phyloP scores from a whole-genome alignment of 2,797 vertebrate genomes.

The Pangasius mekongensis region DNA sequence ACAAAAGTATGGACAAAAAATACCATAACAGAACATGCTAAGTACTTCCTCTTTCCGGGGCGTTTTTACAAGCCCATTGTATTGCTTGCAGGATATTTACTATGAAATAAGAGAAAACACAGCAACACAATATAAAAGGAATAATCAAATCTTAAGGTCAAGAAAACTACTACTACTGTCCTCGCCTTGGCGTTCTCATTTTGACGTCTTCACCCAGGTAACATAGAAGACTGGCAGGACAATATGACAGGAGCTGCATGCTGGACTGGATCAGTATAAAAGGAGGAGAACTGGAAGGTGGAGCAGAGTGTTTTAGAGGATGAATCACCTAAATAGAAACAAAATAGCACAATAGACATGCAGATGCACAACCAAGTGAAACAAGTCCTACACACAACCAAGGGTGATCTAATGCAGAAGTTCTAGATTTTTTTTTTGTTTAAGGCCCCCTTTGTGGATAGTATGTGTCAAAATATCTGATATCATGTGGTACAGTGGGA shows the following conservation, averaged over 20 bases:
- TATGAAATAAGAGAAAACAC: background rate
- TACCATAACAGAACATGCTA: background rate
- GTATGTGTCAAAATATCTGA: background rate
- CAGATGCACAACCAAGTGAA: background rate
- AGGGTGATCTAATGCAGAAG: background rate
- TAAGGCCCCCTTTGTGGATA: background rate
- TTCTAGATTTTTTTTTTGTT: background rate
- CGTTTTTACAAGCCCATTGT: background rate
- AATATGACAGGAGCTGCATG: background rate
- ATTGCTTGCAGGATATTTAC: background rate
- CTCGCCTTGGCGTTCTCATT: background rate
- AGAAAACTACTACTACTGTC: background rate
- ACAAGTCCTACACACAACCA: background rate
- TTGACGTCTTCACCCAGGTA: background rate
- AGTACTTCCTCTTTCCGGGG: background rate
- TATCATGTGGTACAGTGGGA: background rate
- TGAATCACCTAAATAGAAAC: background rate
- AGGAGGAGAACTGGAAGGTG: background rate
- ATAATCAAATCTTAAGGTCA: background rate
- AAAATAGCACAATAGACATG: background rate
- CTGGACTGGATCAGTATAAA: background rate
- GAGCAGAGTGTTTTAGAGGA: background rate
- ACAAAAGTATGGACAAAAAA: background rate
- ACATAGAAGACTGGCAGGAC: background rate
- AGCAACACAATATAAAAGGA: background rate